phyloP scores from a whole-genome alignment of 2,113 vertebrate species.

The Cyphomyrus discorhynchus region DNA sequence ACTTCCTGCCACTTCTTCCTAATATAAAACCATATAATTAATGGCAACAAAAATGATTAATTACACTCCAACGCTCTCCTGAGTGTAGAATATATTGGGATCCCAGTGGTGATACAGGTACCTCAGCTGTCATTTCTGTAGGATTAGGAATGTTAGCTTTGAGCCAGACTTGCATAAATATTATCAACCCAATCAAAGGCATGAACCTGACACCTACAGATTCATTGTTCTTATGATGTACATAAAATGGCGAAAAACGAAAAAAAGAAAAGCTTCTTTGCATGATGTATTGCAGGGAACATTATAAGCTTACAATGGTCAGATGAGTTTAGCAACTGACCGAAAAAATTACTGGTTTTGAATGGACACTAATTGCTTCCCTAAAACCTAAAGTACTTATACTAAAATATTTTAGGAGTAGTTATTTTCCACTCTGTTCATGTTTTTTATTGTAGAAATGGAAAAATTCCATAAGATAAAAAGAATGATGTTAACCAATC shows the following conservation, averaged over 20 bases:
- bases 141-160: neutral
- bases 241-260: neutral
- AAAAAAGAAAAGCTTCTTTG: neutral
- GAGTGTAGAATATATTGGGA: neutral
- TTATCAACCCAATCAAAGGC: neutral
- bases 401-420: neutral
- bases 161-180: neutral
- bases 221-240: neutral
- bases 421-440: neutral
- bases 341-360: neutral
- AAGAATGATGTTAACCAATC: neutral
- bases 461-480: neutral
- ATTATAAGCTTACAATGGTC: neutral
- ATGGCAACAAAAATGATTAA: neutral
- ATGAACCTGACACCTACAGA: neutral
- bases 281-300: neutral
- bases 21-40: constrained; percentile 11
- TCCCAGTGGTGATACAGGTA: neutral
- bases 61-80: neutral
- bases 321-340: neutral
- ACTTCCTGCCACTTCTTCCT: neutral
- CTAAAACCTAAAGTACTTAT: neutral
- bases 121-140: neutral
- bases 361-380: neutral
- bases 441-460: neutral